Conservation (phyloP, 2,888 invertebrate genomes). For the Dasysyrphus tricinctus region DNA sequence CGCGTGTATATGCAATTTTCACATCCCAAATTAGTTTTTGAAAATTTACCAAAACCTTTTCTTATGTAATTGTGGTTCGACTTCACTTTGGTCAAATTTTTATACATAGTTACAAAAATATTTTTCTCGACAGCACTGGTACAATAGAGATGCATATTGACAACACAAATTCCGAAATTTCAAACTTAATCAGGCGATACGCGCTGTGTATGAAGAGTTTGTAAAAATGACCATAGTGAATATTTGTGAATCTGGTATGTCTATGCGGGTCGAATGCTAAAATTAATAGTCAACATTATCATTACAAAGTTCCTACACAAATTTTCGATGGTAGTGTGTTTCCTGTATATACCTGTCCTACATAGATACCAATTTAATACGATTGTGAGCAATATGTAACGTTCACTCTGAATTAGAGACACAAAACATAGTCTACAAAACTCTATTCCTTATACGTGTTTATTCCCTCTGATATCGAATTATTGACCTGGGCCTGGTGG, state of each 20-base stretch:
- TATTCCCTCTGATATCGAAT: background rate
- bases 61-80: too few species aligned
- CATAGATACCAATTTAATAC: background rate
- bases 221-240: background rate
- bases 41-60: too few species aligned
- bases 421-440: background rate
- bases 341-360: too few species aligned
- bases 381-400: background rate
- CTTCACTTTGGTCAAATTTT: too few species aligned
- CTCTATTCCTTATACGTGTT: background rate
- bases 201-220: background rate
- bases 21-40: too few species aligned
- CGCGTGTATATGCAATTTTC: too few species aligned
- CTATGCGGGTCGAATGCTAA: background rate
- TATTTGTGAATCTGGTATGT: background rate
- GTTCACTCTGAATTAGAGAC: background rate
- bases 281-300: conserved; percentile 58
- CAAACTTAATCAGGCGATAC: background rate
- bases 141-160: too few species aligned
- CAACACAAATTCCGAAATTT: too few species aligned
- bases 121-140: too few species aligned
- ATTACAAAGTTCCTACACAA: too few species aligned
- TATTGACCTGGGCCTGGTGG: background rate
- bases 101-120: too few species aligned
- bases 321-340: too few species aligned